These are phyloP conservation scores for Drosophila erecta DNA, from an alignment of 1,140 invertebrate genomes.

Conservation along the genomic window DNA sequence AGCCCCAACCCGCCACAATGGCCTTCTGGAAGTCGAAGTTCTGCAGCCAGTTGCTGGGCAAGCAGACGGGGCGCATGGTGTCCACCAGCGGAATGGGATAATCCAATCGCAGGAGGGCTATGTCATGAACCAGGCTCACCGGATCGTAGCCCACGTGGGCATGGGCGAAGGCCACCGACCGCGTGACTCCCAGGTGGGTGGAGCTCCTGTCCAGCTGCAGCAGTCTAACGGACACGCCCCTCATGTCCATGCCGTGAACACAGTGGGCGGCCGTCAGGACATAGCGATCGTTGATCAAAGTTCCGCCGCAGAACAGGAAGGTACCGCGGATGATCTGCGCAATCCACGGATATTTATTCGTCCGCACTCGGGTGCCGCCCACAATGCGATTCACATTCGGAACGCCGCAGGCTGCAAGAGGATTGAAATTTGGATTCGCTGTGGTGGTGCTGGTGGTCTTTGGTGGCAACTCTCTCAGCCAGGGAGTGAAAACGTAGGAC, in stretches of 20 bases:
- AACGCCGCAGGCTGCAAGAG: conserved; percentile 72
- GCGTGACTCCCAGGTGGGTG: conserved; percentile 62
- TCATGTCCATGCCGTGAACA: conserved; percentile 86
- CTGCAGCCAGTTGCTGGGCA: conserved; percentile 86
- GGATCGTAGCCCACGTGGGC: conserved; percentile 68
- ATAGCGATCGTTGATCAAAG: conserved; percentile 84
- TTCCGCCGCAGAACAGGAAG: conserved; percentile 76
- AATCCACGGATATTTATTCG: conserved; percentile 83
- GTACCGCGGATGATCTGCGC: conserved; percentile 66
- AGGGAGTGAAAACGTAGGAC: conserved; percentile 10
- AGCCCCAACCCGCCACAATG: conserved; percentile 92
- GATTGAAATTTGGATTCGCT: neutral
- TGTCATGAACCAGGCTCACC: conserved; percentile 89
- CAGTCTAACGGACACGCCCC: conserved; percentile 88
- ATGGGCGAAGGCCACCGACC: conserved; percentile 54
- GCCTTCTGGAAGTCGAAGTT: conserved; percentile 75
- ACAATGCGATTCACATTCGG: conserved; percentile 82
- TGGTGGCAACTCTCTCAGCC: neutral
- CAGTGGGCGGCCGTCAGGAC: conserved; percentile 86
- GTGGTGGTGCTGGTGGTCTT: conserved; percentile 13
- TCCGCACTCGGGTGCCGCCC: conserved; percentile 71
- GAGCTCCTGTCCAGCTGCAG: conserved; percentile 90
- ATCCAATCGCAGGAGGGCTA: conserved; percentile 87
- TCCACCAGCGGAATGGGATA: conserved; percentile 90
- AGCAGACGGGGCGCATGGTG: conserved; percentile 94